Percentiles rank a stretch among this genome's conserved stretches.
Conservation (phyloP, 2,888 invertebrate genomes). For the Thereva nobilitata region DNA sequence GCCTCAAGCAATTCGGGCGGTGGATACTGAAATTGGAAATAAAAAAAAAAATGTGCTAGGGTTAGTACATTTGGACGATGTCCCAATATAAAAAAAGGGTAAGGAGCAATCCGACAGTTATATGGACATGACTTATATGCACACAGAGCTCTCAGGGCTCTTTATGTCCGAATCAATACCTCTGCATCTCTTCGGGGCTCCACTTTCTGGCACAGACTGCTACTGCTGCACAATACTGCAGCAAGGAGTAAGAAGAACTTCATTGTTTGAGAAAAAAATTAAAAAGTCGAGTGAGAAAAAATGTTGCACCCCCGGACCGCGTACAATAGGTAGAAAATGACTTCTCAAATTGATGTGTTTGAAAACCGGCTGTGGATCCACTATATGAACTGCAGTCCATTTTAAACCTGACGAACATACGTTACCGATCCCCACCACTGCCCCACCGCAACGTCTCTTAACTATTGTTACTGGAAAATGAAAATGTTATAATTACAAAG, state of each 20-base stretch:
- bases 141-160: not conserved
- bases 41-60: conserved; percentile 13
- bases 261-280: conserved; percentile 19
- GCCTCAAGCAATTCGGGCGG: conserved; percentile 46
- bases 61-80: not conserved
- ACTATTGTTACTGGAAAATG: not conserved
- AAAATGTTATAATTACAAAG: conserved; percentile 36
- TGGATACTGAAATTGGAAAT: conserved; percentile 46
- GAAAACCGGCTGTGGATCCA: conserved; percentile 19
- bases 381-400: conserved; percentile 32
- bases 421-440: not conserved
- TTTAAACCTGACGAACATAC: conserved; percentile 22
- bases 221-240: conserved; percentile 19
- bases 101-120: conserved; percentile 8
- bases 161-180: conserved; percentile 37
- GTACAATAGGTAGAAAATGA: conserved; percentile 8
- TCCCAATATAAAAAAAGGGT: conserved; percentile 17
- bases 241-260: conserved; percentile 19
- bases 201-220: conserved; percentile 39
- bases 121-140: conserved; percentile 17
- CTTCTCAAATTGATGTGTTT: conserved; percentile 38
- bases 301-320: conserved; percentile 32
- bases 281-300: conserved; percentile 30
- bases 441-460: not conserved
- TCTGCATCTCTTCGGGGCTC: conserved; percentile 44